These are phyloP conservation scores for Ptyas mucosa DNA, from an alignment of 2,113 vertebrate genomes.

Conservation along the genomic window DNA sequence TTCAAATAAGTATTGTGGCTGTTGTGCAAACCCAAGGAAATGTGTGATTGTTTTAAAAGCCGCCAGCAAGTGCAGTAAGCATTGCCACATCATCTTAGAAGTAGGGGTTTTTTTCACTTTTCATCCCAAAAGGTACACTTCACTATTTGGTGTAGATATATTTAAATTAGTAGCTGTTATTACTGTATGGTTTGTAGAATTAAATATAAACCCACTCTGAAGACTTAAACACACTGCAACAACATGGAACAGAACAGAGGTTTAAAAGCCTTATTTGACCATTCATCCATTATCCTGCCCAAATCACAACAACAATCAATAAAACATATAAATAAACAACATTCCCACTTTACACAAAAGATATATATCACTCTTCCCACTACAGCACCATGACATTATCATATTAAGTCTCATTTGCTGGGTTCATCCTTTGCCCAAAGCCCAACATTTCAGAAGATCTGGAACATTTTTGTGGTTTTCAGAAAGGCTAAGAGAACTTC, in stretches of 20 bases:
- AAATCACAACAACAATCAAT: neutral
- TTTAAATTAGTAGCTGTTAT: neutral
- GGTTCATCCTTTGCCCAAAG: neutral
- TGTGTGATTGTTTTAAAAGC: neutral
- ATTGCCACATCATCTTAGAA: neutral
- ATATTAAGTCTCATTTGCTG: neutral
- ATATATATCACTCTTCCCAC: neutral
- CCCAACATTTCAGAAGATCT: neutral
- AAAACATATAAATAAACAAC: neutral
- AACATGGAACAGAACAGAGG: neutral
- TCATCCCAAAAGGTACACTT: neutral
- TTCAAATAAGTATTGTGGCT: neutral
- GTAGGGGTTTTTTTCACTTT: neutral
- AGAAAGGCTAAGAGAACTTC: neutral
- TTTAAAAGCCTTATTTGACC: neutral
- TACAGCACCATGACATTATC: neutral
- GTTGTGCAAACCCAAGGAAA: neutral
- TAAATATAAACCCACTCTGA: neutral
- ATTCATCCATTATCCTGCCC: neutral
- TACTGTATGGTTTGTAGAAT: neutral
- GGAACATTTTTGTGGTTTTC: neutral
- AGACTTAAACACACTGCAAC: neutral
- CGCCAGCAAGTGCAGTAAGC: neutral
- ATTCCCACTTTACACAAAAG: neutral
- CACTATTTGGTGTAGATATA: neutral